Conservation (phyloP, 2,113 vertebrate genomes). For the Nothobranchius kuhntae region DNA sequence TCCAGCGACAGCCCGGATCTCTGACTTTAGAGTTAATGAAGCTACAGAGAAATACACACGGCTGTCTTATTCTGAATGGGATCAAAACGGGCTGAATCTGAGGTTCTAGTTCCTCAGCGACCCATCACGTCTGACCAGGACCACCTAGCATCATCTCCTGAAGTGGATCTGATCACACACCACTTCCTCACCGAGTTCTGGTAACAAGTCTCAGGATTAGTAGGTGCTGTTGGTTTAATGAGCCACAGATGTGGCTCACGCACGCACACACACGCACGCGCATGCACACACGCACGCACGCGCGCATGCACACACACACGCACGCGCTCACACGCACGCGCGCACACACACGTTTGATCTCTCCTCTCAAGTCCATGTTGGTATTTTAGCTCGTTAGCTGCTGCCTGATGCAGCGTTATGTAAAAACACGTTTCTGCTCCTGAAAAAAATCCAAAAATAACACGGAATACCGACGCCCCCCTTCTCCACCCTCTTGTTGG, state of each 20-base stretch:
- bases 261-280: too few relatives aligned
- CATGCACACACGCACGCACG: too few relatives aligned
- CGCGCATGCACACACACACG: too few relatives aligned
- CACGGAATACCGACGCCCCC: conserved; percentile 29
- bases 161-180: not conserved
- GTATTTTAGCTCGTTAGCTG: conserved; percentile 56
- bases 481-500: conserved; percentile 18
- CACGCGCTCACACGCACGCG: too few relatives aligned
- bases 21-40: too few relatives aligned
- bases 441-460: conserved; percentile 53
- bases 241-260: conserved; percentile 8
- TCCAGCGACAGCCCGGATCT: too few relatives aligned
- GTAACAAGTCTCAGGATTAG: conserved; percentile 22
- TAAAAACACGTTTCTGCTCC: conserved; percentile 37
- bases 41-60: too few relatives aligned
- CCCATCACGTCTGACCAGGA: conserved; percentile 3
- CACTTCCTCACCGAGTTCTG: not conserved
- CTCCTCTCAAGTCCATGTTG: conserved; percentile 11
- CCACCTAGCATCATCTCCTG: not conserved
- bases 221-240: conserved; percentile 22
- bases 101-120: not conserved
- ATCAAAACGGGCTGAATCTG: too few relatives aligned
- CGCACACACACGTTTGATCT: not conserved
- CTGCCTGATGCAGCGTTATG: conserved; percentile 16
- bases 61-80: too few relatives aligned